Percentiles rank a stretch among this genome's conserved stretches.
phyloP scores from a whole-genome alignment of 2,113 vertebrate species.

The Rhineura floridana region DNA sequence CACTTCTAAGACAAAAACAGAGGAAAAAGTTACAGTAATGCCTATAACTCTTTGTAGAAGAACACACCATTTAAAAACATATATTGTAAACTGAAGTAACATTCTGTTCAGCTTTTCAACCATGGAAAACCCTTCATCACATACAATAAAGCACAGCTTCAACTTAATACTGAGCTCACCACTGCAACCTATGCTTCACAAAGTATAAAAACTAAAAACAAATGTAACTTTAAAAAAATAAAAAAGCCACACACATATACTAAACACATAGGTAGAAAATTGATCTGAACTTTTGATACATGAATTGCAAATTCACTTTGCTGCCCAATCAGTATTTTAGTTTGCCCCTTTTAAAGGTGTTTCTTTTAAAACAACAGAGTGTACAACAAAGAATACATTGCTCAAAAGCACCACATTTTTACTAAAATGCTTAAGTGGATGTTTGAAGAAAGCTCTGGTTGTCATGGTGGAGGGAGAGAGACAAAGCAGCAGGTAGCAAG shows the following conservation, averaged over 20 bases:
- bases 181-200: neutral
- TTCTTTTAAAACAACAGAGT: neutral
- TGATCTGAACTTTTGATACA: neutral
- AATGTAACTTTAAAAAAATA: neutral
- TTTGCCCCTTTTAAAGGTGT: neutral
- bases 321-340: neutral
- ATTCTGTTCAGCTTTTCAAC: slow-evolving; percentile 1
- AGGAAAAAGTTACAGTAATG: neutral
- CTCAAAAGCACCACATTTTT: neutral
- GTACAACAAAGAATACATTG: neutral
- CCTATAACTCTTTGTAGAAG: neutral
- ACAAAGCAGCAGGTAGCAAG: neutral
- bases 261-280: neutral
- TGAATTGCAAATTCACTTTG: neutral
- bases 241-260: fast-evolving
- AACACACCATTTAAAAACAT: neutral
- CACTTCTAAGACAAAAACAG: slow-evolving; percentile 80
- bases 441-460: neutral
- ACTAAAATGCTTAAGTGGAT: neutral
- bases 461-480: neutral
- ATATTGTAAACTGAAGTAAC: neutral
- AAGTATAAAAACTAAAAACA: neutral
- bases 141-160: neutral
- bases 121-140: neutral
- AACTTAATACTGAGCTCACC: neutral